These are phyloP conservation scores for Mantis religiosa DNA, from an alignment of 2,888 invertebrate genomes.

Conservation along the genomic window DNA sequence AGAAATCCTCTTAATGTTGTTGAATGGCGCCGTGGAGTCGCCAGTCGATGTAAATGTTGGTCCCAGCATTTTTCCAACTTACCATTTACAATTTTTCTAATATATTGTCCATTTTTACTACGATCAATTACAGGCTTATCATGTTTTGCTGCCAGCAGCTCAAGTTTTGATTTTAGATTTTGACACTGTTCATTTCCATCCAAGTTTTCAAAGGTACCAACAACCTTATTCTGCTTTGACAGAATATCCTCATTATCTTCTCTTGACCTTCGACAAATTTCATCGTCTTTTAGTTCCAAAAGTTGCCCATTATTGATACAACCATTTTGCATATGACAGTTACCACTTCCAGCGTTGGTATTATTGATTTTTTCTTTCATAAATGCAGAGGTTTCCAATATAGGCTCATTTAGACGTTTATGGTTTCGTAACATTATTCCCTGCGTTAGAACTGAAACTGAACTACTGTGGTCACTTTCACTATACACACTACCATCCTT, in stretches of 20 bases:
- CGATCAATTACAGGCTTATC: background rate
- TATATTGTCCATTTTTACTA: constrained; percentile 10
- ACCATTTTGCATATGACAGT: background rate
- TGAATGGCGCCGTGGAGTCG: background rate
- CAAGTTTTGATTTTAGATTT: background rate
- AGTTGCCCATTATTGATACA: constrained; percentile 19
- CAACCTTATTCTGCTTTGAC: constrained; percentile 2
- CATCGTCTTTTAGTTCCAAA: constrained; percentile 27
- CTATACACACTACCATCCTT: constrained; percentile 43
- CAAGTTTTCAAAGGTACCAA: background rate
- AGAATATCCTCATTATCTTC: constrained; percentile 13
- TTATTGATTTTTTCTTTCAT: constrained; percentile 33
- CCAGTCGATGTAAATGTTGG: constrained; percentile 25
- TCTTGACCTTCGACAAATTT: constrained; percentile 25
- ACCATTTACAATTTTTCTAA: constrained; percentile 24
- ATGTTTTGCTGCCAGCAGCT: constrained; percentile 5
- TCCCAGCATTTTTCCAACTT: constrained; percentile 29
- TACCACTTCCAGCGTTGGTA: constrained; percentile 12
- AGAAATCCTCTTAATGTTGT: background rate
- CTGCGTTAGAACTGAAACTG: constrained; percentile 14
- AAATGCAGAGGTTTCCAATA: constrained; percentile 9
- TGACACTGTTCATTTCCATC: constrained; percentile 2
- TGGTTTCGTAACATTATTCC: constrained; percentile 62
- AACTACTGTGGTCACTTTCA: constrained; percentile 34
- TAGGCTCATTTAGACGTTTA: constrained; percentile 48